Evolutionary conservation across 2,113 vertebrate genomes (phyloP).

Genomic region (Proterorhinus semilunaris): DNA sequence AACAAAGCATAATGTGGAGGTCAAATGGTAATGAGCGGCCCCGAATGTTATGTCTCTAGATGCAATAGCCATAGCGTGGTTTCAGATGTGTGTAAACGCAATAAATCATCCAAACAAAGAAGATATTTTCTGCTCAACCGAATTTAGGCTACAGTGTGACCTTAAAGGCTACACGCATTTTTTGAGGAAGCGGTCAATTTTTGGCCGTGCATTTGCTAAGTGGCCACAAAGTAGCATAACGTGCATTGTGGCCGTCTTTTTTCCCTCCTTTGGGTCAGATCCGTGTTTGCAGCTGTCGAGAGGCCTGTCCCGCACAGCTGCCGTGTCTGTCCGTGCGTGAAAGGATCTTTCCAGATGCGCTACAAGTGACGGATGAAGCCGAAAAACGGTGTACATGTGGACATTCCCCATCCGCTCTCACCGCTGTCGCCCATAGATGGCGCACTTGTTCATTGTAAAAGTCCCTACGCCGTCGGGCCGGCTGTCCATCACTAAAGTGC

Average conservation of each 20-base stretch:
- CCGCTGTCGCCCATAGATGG: conserved; percentile 58
- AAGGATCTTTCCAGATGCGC: conserved; percentile 27
- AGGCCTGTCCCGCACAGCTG: conserved; percentile 61
- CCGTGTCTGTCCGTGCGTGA: conserved; percentile 37
- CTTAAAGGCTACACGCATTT: conserved; percentile 44
- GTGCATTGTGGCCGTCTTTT: conserved; percentile 37
- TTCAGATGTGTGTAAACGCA: conserved; percentile 47
- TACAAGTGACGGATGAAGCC: conserved; percentile 8
- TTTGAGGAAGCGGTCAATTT: conserved; percentile 42
- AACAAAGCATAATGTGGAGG: conserved; percentile 72
- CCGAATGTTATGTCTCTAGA: conserved; percentile 62
- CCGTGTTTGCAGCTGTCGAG: conserved; percentile 64
- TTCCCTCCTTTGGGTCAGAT: conserved; percentile 8
- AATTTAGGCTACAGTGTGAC: conserved; percentile 41
- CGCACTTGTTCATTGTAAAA: conserved; percentile 60
- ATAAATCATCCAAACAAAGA: conserved; percentile 71
- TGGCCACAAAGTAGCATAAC: conserved; percentile 33
- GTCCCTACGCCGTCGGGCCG: neutral
- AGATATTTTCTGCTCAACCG: conserved; percentile 29
- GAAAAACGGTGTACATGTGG: neutral
- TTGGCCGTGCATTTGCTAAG: conserved; percentile 53
- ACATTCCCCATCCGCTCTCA: conserved; percentile 1
- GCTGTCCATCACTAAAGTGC: conserved; percentile 63
- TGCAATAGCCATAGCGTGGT: conserved; percentile 55
- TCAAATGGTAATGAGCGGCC: conserved; percentile 72